Conservation (phyloP, 2,113 vertebrate genomes). For the Chauna torquata region DNA sequence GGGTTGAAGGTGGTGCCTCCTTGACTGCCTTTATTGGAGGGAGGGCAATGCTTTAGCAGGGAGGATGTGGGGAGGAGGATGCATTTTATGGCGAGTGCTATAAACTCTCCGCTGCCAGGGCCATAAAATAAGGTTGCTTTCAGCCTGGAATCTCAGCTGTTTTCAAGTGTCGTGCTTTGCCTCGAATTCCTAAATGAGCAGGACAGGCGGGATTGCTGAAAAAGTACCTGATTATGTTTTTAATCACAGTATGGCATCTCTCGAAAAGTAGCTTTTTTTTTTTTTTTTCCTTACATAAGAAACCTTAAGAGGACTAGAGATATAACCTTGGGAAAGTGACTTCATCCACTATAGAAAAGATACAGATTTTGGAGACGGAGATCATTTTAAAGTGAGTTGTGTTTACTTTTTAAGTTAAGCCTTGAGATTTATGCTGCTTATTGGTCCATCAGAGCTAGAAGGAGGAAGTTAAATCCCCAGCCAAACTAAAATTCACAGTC, state of each 20-base stretch:
- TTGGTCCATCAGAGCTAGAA: neutral
- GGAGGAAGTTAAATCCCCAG: neutral
- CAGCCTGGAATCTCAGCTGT: slow-evolving; percentile 30
- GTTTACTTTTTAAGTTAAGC: neutral
- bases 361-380: neutral
- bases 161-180: slow-evolving; percentile 36
- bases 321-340: neutral
- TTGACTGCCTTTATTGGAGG: neutral
- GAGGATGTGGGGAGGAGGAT: slow-evolving; percentile 52
- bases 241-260: slow-evolving; percentile 5
- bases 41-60: neutral
- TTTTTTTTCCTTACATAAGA: neutral
- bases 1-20: slow-evolving; percentile 37
- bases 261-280: neutral
- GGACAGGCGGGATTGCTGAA: neutral
- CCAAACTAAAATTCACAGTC: neutral
- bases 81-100: slow-evolving; percentile 60
- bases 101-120: slow-evolving; percentile 57
- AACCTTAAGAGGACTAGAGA: neutral
- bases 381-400: neutral
- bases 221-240: neutral
- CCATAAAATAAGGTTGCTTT: slow-evolving; percentile 42
- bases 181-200: slow-evolving; percentile 5
- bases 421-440: neutral
- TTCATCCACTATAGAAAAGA: neutral